A percentile compares a stretch with the other conserved stretches of the same genome.
Evolutionary conservation across 30 jellyfish, hydroid and myxozoan species (phyloP).

Genomic region (Hydra vulgaris): DNA sequence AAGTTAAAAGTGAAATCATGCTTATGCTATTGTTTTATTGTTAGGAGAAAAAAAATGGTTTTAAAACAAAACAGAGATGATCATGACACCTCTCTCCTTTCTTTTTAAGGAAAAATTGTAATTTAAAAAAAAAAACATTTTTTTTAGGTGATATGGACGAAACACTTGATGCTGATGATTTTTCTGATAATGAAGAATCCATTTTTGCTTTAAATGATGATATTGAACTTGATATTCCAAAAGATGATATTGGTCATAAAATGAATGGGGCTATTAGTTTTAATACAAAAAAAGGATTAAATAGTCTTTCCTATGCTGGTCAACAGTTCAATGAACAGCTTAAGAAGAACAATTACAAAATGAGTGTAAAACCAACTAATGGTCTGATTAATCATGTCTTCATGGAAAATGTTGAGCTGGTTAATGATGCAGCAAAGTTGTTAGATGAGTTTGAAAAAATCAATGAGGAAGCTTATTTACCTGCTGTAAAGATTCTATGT

Average conservation of each 20-base stretch:
- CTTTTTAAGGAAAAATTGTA: no score
- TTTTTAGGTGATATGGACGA: conserved; percentile 14
- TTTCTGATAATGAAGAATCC: neutral
- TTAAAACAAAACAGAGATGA: no score
- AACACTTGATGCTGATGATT: conserved; percentile 2
- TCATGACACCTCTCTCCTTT: no score
- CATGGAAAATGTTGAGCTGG: conserved; percentile 13
- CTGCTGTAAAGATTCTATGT: conserved; percentile 38
- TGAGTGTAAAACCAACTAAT: conserved; percentile 7
- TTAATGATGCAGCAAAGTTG: conserved; percentile 18
- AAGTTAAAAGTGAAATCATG: no score
- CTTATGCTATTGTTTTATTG: no score
- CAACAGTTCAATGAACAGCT: conserved; percentile 29
- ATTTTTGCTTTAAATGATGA: neutral
- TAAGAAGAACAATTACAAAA: conserved; percentile 8
- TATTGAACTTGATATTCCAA: neutral
- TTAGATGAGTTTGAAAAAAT: conserved; percentile 26
- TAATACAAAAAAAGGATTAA: conserved; percentile 17
- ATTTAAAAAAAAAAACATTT: no score
- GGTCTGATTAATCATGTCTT: conserved; percentile 8
- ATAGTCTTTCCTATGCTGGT: conserved; percentile 42
- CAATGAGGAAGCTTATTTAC: conserved; percentile 39
- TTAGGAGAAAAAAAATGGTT: no score
- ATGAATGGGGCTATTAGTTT: neutral
- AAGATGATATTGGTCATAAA: neutral